A percentile compares a stretch with the other conserved stretches of the same genome.
These are phyloP conservation scores for Rhea pennata DNA, from an alignment of 2,113 vertebrate genomes.

Conservation along the genomic window DNA sequence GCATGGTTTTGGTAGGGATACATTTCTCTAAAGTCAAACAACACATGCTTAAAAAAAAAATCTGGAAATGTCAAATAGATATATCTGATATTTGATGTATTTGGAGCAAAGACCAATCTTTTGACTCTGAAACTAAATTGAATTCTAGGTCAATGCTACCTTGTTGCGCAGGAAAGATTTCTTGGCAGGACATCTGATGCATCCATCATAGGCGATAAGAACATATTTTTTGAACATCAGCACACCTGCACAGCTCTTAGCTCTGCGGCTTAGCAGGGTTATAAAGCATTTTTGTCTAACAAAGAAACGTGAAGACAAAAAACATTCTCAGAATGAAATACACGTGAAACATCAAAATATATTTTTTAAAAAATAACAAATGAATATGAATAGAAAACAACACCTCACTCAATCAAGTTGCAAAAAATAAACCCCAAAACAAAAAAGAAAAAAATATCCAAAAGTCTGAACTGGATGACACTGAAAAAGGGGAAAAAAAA, in stretches of 20 bases:
- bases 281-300: neutral
- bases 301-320: neutral
- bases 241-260: neutral
- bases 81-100: neutral
- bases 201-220: neutral
- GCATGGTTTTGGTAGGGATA: neutral
- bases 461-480: neutral
- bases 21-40: neutral
- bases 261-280: neutral
- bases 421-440: neutral
- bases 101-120: neutral
- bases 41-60: neutral
- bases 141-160: neutral
- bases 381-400: neutral
- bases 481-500: accelerated
- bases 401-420: neutral
- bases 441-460: no score
- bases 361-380: neutral
- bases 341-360: neutral
- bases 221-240: neutral
- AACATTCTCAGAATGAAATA: neutral
- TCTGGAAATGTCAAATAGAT: neutral
- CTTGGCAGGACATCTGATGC: neutral
- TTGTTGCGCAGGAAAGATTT: neutral
- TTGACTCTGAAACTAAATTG: neutral